Conservation (phyloP, 2,888 invertebrate species). For the Macropis europaea region DNA sequence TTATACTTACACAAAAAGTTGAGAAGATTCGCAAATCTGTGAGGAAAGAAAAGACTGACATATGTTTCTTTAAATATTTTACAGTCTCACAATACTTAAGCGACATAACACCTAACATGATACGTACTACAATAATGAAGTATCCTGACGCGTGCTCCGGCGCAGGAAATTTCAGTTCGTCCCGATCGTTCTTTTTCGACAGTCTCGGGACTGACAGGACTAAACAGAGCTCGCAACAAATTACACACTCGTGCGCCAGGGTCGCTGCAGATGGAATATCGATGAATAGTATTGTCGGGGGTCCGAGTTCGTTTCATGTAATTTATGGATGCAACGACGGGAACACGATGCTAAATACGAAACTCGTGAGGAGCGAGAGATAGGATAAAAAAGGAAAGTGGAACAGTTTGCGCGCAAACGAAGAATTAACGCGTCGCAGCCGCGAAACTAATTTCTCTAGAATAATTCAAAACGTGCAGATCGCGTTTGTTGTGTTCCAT, state of each 20-base stretch:
- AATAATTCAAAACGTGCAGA: constrained; percentile 3
- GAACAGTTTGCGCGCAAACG: not conserved
- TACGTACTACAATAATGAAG: too few relatives aligned
- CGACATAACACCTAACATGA: too few relatives aligned
- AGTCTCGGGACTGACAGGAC: too few relatives aligned
- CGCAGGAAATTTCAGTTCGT: too few relatives aligned
- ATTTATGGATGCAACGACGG: constrained; percentile 28
- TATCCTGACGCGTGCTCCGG: too few relatives aligned
- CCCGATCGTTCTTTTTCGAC: too few relatives aligned
- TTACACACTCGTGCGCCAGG: constrained; percentile 12
- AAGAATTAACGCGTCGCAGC: constrained; percentile 6
- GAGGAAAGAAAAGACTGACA: too few relatives aligned
- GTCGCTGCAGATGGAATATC: constrained; percentile 41
- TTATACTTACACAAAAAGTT: too few relatives aligned
- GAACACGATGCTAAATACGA: constrained; percentile 6
- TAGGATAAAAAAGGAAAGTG: not conserved
- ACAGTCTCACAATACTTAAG: too few relatives aligned
- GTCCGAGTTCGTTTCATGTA: constrained; percentile 6
- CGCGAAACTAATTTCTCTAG: not conserved
- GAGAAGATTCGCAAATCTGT: too few relatives aligned
- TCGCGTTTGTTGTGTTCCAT: not conserved
- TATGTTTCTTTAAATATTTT: too few relatives aligned
- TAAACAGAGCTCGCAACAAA: too few relatives aligned
- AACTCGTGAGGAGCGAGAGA: not conserved
- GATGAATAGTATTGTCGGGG: constrained; percentile 26